Conservation (phyloP, 1,140 invertebrate species). For the Drosophila leontia region DNA sequence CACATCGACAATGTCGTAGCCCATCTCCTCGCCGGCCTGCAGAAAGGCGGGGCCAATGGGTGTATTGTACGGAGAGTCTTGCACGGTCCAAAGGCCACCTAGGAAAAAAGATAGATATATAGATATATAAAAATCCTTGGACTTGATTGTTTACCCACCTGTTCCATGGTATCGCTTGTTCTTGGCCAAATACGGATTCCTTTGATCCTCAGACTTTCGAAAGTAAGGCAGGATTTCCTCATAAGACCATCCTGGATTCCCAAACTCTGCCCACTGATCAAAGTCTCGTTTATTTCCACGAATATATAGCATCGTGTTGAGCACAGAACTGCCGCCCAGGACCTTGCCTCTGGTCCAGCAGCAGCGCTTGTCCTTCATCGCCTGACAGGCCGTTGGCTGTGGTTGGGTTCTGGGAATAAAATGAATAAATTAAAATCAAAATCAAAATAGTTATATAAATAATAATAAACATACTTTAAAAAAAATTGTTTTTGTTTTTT, state of each 20-base stretch:
- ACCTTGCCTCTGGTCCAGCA: conserved; percentile 94
- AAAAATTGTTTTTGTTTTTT: too few relatives aligned
- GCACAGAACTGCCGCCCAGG: conserved; percentile 93
- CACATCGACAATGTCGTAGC: conserved; percentile 92
- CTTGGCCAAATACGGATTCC: conserved; percentile 92
- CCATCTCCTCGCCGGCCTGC: conserved; percentile 95
- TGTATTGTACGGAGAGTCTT: conserved; percentile 92
- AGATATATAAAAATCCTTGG: too few relatives aligned
- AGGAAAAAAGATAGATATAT: background rate
- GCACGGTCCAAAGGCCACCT: conserved; percentile 92
- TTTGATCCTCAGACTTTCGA: conserved; percentile 93
- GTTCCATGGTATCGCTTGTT: conserved; percentile 89
- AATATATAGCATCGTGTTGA: conserved; percentile 97
- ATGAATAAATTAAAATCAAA: too few relatives aligned
- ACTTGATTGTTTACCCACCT: conserved; percentile 78
- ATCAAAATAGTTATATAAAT: background rate
- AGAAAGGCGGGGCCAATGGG: conserved; percentile 92
- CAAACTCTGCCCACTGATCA: conserved; percentile 94
- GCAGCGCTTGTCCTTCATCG: conserved; percentile 92
- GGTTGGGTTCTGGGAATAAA: conserved; percentile 89
- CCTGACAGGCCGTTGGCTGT: conserved; percentile 93
- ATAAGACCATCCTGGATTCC: conserved; percentile 95
- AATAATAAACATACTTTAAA: too few relatives aligned
- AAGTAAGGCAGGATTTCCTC: conserved; percentile 95
- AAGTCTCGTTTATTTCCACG: conserved; percentile 95